Conservation (phyloP, 2,888 invertebrate genomes). For the Rotaria macrura region DNA sequence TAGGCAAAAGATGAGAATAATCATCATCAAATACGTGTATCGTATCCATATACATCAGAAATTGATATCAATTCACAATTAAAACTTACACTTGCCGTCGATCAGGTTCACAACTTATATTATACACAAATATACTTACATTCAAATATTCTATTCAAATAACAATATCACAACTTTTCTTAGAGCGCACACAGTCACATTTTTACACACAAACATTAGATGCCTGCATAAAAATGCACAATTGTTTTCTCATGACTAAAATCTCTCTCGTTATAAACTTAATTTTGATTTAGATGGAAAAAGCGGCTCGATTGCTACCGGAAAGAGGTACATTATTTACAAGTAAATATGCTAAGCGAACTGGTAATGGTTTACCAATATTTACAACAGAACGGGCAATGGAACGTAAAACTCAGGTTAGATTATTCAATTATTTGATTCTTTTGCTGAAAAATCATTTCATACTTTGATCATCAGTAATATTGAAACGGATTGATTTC, state of each 20-base stretch:
- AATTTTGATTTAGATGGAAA: background rate
- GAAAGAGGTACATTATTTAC: background rate
- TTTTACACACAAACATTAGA: too few species aligned
- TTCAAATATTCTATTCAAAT: too few species aligned
- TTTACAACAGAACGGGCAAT: background rate
- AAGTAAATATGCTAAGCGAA: background rate
- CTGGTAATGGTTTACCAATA: background rate
- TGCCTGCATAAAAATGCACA: too few species aligned
- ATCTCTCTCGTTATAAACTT: too few species aligned
- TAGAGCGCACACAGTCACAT: too few species aligned
- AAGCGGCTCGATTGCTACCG: background rate
- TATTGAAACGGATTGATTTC: too few species aligned
- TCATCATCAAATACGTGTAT: background rate
- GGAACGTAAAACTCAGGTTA: background rate
- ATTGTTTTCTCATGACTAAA: too few species aligned
- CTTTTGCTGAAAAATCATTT: too few species aligned
- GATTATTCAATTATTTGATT: too few species aligned
- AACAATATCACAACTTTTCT: background rate
- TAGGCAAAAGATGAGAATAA: background rate
- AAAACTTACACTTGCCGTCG: background rate
- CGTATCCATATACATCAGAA: background rate
- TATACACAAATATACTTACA: background rate
- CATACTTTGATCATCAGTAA: too few species aligned
- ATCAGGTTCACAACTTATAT: background rate
- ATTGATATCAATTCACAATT: background rate